Evolutionary conservation across 2,797 vertebrate genomes (phyloP).

Genomic region (Silurus aristotelis): DNA sequence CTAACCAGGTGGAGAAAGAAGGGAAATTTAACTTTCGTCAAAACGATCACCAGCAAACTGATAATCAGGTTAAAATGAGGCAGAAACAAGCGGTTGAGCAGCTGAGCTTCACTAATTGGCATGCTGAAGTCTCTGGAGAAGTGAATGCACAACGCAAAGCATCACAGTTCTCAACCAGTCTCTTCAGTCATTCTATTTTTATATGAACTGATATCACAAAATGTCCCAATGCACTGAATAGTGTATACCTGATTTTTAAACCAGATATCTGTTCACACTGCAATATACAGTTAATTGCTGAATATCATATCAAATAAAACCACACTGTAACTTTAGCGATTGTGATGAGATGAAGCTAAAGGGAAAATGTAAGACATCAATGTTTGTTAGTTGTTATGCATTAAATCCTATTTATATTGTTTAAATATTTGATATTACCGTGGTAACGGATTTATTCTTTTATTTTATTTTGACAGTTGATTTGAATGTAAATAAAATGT

Average conservation of each 20-base stretch:
- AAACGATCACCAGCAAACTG: background rate
- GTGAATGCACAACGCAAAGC: background rate
- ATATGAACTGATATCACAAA: background rate
- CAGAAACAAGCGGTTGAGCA: slow-evolving; percentile 14
- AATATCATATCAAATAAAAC: background rate
- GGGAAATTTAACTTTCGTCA: background rate
- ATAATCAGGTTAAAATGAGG: slow-evolving; percentile 25
- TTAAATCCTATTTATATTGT: background rate
- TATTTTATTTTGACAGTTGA: background rate
- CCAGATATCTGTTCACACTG: background rate
- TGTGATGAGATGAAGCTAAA: background rate
- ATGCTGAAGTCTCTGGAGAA: slow-evolving; percentile 1
- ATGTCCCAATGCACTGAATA: slow-evolving; percentile 1
- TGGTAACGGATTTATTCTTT: background rate
- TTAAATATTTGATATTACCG: background rate
- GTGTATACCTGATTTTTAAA: background rate
- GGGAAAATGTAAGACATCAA: background rate
- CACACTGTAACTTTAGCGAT: no score
- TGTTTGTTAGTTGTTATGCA: background rate
- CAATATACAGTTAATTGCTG: background rate
- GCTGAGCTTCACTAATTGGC: slow-evolving; percentile 7
- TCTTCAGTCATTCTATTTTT: background rate
- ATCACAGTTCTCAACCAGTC: background rate
- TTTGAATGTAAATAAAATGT: no score
- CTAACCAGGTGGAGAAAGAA: background rate